Conservation (phyloP, 2,888 invertebrate genomes). For the Nomada ruficornis region DNA sequence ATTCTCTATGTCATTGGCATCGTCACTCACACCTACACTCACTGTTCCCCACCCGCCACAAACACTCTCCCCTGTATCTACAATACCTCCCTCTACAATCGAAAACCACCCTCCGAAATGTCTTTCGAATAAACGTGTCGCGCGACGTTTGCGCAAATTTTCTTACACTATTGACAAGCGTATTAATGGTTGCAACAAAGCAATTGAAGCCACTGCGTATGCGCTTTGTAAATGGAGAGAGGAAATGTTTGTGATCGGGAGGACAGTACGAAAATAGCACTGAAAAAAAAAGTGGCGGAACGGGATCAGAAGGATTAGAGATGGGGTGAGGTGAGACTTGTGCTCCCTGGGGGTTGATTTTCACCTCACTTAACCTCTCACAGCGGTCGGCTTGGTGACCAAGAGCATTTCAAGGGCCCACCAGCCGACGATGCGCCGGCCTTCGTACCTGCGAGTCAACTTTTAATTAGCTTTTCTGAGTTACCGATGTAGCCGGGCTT, state of each 20-base stretch:
- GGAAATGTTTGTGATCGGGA: conserved; percentile 47
- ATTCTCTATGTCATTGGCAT: conserved; percentile 50
- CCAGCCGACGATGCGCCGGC: conserved; percentile 61
- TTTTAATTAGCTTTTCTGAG: conserved; percentile 83
- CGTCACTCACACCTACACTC: conserved; percentile 32
- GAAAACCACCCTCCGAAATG: conserved; percentile 7
- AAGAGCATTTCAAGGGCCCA: conserved; percentile 64
- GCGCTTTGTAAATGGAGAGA: conserved; percentile 40
- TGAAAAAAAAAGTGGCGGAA: conserved; percentile 57
- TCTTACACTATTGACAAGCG: too few species aligned
- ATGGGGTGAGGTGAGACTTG: conserved; percentile 66
- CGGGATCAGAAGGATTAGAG: conserved; percentile 63
- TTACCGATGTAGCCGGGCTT: conserved; percentile 80
- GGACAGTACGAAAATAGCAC: conserved; percentile 64
- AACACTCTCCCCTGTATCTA: conserved; percentile 6
- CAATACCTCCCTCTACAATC: background rate
- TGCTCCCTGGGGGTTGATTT: conserved; percentile 72
- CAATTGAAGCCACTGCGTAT: background rate
- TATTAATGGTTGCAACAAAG: background rate
- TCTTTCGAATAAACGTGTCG: background rate
- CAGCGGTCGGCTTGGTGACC: conserved; percentile 71
- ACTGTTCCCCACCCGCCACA: conserved; percentile 23
- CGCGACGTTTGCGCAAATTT: too few species aligned
- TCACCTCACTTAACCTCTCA: conserved; percentile 75
- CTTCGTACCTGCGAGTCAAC: conserved; percentile 79